phyloP scores from a whole-genome alignment of 2,113 vertebrate genomes.

The Sigmodon hispidus region DNA sequence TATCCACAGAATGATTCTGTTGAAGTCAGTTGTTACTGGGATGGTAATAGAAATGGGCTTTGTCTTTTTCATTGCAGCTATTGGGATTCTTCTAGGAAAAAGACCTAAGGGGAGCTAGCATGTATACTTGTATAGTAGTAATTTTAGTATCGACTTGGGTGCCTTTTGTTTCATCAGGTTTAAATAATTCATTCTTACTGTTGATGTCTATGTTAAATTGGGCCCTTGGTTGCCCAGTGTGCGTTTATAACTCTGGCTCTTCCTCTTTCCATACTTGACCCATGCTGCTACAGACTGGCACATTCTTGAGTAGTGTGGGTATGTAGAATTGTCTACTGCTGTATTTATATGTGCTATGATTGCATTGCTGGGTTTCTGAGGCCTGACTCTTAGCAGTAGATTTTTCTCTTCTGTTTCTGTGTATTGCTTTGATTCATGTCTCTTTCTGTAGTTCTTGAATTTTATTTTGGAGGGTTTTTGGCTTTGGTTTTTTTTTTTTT shows the following conservation, averaged over 20 bases:
- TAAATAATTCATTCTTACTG: not conserved
- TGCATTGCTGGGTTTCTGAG: not conserved
- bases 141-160: not conserved
- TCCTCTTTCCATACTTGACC: not conserved
- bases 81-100: not conserved
- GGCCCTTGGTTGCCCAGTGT: not conserved
- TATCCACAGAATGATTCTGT: not conserved
- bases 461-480: not conserved
- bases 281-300: not conserved
- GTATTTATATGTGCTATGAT: rapidly evolving
- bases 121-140: not conserved
- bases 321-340: rapidly evolving
- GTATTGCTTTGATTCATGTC: constrained; percentile 23
- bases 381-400: not conserved
- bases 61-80: not conserved
- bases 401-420: not conserved
- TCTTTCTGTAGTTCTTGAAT: not conserved
- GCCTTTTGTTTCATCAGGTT: not conserved
- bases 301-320: too few species aligned
- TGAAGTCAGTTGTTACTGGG: not conserved
- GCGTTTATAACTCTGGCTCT: not conserved
- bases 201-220: not conserved
- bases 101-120: not conserved
- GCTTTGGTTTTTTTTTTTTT: not conserved
- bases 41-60: not conserved